These are phyloP conservation scores for Sesia apiformis DNA, from an alignment of 2,888 invertebrate genomes.

Conservation along the genomic window DNA sequence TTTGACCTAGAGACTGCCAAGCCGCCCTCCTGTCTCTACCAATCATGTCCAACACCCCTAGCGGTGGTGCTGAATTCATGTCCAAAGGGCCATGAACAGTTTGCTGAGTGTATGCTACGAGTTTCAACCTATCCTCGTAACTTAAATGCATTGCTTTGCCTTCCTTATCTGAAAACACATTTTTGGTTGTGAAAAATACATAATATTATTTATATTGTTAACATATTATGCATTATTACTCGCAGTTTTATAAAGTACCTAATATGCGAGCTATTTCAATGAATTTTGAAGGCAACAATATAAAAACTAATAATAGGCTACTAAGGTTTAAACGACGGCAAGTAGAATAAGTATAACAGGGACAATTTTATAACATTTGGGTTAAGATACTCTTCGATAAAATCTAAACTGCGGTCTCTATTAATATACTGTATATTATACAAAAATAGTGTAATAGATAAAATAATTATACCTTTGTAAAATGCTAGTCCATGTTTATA, in stretches of 20 bases:
- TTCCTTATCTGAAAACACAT: constrained; percentile 86
- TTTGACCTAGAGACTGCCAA: constrained; percentile 93
- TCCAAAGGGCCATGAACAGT: constrained; percentile 88
- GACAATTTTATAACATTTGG: too few relatives aligned
- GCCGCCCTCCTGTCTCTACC: constrained; percentile 93
- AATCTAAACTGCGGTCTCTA: not conserved
- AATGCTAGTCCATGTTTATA: constrained; percentile 92
- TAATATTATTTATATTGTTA: too few relatives aligned
- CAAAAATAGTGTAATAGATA: not conserved
- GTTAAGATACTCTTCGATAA: too few relatives aligned
- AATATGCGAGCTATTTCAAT: too few relatives aligned
- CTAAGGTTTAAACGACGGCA: too few relatives aligned
- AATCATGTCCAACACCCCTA: constrained; percentile 96
- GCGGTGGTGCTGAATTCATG: constrained; percentile 81
- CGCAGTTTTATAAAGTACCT: too few relatives aligned
- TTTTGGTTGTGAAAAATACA: too few relatives aligned
- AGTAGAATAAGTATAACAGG: too few relatives aligned
- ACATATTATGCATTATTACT: too few relatives aligned
- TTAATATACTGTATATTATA: not conserved
- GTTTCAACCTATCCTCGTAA: constrained; percentile 92
- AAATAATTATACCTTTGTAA: constrained; percentile 86
- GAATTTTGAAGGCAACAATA: too few relatives aligned
- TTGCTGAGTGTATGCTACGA: constrained; percentile 95
- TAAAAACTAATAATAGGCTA: too few relatives aligned
- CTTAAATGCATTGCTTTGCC: constrained; percentile 97